Base-by-base conservation (phyloP, 2,797 vertebrate species). In the Rhincodon typus region DNA sequence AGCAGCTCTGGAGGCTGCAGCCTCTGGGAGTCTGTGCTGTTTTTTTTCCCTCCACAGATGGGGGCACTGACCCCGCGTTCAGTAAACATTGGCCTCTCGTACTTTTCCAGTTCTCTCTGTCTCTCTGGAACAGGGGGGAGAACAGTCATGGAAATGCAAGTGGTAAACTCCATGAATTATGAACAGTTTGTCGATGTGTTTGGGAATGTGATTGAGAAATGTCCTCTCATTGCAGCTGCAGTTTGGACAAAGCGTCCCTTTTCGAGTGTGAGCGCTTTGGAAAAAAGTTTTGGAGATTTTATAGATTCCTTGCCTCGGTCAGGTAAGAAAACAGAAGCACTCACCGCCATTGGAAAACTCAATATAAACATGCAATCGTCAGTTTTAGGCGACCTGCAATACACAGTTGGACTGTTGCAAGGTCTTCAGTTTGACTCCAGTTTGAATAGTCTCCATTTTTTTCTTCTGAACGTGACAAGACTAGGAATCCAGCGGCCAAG, bases 151-250 rank as follows among this genome's bases (percentile, higher is more conserved):
- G 98, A 98, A 95, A 97, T 98, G 0, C 69, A 94, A 0, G 53
- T 96, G 13, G 96, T 98, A 74, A 99, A 98, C 95, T 95, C 97
- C 50, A 97, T 98, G 95, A 96, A 97, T 77, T 98, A 97, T 0
- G 97, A 98, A 84, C 98, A 98, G 34, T 98, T 99, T 96, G 96
- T 98, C 96, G 96, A 97, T 50, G 94, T 97, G 96, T 98, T 99
- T 53, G 98, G 98, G 5, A 98, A 98, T 0, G 97, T 98, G 96
- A 97, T 98, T 69, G 98, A 99, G 97, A 98, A 97, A 96, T 98
- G 98, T 96, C 98, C 98, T 0, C 88, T 98, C 0, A 96, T 98
- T 25, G 96, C 98, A 1, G 98, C 98, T 0, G 98, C 98, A 0
- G 97, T 98, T 88, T 98, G 98, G 98, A 97, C 98, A 34, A 95